phyloP scores from a whole-genome alignment of 1,140 invertebrate species.

The Andrena cerasifolii region DNA sequence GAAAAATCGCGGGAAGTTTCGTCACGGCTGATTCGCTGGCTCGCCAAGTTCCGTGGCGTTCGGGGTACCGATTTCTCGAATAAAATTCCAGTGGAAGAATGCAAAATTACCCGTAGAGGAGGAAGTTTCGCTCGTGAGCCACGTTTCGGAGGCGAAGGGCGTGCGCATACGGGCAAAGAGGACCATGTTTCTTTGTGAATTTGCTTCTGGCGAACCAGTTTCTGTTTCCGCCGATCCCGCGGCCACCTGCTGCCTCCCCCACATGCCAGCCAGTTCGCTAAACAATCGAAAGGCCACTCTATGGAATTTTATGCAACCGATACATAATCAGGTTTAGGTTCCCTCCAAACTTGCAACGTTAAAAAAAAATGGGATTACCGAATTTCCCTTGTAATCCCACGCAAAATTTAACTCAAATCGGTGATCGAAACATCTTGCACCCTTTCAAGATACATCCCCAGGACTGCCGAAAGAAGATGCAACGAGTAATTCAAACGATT shows the following conservation, averaged over 20 bases:
- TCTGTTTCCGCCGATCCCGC: slow-evolving; percentile 5
- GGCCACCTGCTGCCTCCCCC: slow-evolving; percentile 15
- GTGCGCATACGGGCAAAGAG: slow-evolving; percentile 1
- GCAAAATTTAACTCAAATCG: too few relatives aligned
- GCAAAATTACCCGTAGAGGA: slow-evolving; percentile 23
- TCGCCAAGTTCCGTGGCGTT: neutral
- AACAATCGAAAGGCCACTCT: neutral
- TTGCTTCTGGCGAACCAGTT: slow-evolving; percentile 8
- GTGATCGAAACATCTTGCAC: too few relatives aligned
- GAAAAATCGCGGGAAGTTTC: neutral
- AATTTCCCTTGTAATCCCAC: too few relatives aligned
- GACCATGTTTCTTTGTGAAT: slow-evolving; percentile 18
- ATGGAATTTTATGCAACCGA: slow-evolving; percentile 9
- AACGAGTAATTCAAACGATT: too few relatives aligned
- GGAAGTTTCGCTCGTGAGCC: slow-evolving; percentile 7
- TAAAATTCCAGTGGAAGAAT: slow-evolving; percentile 9
- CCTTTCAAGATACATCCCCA: too few relatives aligned
- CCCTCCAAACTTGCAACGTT: too few relatives aligned
- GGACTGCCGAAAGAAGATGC: too few relatives aligned
- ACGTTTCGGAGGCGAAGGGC: neutral
- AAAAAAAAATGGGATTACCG: too few relatives aligned
- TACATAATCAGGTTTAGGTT: too few relatives aligned
- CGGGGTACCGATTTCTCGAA: slow-evolving; percentile 10
- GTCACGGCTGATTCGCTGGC: slow-evolving; percentile 5
- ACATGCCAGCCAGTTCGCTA: slow-evolving; percentile 9